Base-by-base conservation (phyloP, 2,113 vertebrate genomes). In the Cebus imitator region DNA sequence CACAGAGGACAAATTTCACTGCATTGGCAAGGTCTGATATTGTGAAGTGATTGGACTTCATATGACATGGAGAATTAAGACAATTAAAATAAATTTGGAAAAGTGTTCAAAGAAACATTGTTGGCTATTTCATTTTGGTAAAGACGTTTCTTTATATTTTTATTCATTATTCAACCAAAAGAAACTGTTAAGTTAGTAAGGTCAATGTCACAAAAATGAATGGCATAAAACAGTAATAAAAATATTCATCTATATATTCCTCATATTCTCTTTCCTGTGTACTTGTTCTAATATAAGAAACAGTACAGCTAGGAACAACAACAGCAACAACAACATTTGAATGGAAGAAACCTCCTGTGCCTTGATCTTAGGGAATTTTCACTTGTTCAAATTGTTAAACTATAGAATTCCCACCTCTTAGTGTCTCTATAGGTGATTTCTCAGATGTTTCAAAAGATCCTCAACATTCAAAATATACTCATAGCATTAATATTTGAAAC, bases 1-100 rank as follows among this genome's bases (percentile, higher is more conserved):
- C 94, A 90, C 73, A 93, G 75, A 96, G 97, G 90, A 95, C 85
- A 94, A 88, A 89, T 83, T 70, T 95, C 58, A 94, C 50, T 97
- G 95, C 72, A 17, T 94, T 45, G 1, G 30, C 48, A 84, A 86
- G 5, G 30, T 81, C 11, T 83, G 52, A 57, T 8, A 82, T 35
- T 87, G 23, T 83, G 30, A 92, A 90, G 40, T 52, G 1, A 21
- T 73, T 90, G 40, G 86, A 91, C 17, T 64, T 58, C 0, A 2
- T 1, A n/a, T 68, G 52, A 86, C 43, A 87, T 0, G 48, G 6
- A 43, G 27, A 93, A 96, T 90, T 89, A 82, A 79, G 72, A 18
- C 5, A 78, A 66, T 85, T 72, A 27, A 66, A 58, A 55, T 2
- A 87, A 27, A 75, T 82, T 58, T 92, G 48, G 43, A 57, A 79